Evolutionary conservation across 2,888 invertebrate genomes (phyloP).

Genomic region (Sphinx pinastri): DNA sequence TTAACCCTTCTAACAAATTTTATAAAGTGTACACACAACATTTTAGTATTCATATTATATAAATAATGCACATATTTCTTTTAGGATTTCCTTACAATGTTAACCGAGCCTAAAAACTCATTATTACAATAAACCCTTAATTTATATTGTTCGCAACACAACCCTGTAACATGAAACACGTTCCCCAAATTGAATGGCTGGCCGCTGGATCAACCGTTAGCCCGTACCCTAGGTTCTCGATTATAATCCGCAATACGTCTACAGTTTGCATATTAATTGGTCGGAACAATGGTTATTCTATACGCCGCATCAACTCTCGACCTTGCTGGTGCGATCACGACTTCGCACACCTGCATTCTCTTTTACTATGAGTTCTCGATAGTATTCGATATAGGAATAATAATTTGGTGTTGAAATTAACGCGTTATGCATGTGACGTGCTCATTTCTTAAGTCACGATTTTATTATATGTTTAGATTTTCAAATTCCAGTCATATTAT

Average conservation of each 20-base stretch:
- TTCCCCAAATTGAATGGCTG: conserved; percentile 14
- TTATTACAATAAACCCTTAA: too few relatives aligned
- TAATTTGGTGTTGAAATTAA: not conserved
- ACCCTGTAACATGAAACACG: not conserved
- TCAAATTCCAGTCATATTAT: not conserved
- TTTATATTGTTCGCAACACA: not conserved
- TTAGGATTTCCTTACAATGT: too few relatives aligned
- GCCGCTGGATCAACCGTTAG: conserved; percentile 28
- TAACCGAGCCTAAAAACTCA: too few relatives aligned
- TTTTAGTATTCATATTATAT: too few relatives aligned
- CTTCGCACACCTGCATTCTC: conserved; percentile 56
- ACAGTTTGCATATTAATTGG: conserved; percentile 50
- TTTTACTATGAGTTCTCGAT: conserved; percentile 26
- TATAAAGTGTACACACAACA: too few relatives aligned
- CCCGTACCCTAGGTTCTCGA: conserved; percentile 40
- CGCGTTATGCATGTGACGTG: not conserved
- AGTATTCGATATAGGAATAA: not conserved
- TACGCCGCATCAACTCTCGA: conserved; percentile 49
- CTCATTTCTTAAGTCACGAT: not conserved
- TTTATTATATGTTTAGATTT: not conserved
- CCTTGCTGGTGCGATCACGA: conserved; percentile 68
- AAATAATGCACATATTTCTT: too few relatives aligned
- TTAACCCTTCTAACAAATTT: too few relatives aligned
- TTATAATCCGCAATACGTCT: conserved; percentile 43
- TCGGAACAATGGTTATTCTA: conserved; percentile 55